Base-by-base conservation (phyloP, 1,140 invertebrate species). In the Macrocentrus cingulum region DNA sequence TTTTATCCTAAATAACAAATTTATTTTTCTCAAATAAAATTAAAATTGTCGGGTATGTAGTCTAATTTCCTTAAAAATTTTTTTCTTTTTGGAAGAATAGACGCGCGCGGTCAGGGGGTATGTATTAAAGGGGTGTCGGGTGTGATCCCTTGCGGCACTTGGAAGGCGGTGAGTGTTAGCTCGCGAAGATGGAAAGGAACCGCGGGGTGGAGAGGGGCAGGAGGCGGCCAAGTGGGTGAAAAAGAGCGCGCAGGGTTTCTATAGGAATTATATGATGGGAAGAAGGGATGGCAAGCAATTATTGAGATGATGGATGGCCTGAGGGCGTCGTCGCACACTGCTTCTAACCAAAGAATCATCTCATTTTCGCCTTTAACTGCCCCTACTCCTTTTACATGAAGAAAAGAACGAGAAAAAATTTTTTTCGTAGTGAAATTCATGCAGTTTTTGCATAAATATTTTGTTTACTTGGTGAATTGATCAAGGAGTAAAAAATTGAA, bases 201-300 rank as follows among this genome's bases (percentile, higher is more conserved):
- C 11, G 44, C 16, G 54, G 19, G 11, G 25, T 20, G 20, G 34
- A 53, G 36, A 48, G 11, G n/a, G 42, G 44, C 42, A 57, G 50
- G 56, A 56, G 22, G 8, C 51, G 32, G 18, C 37, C 16, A 57
- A 54, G 61, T 23, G 57, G 49, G 54, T 57, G 53, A 50, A 46
- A 46, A 57, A 61, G 66, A n/a, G n/a, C 58, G 58, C 62, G 49
- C 44, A 57, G 45, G 32, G 66, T 59, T 72, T 74, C 71, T 70
- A 74, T 70, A 76, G 71, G 71, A 75, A 76, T 76, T 75, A 73
- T 75, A 67, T 62, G 71, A 76, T 73, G 74, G 75, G 68, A 75
- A 76, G 75, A 76, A 72, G 74, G 75, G 68, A 75, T 75, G 75
- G 72, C 74, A 77, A 75, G 76, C 75, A 79, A 79, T 79, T 79